Base-by-base conservation (phyloP, 2,888 invertebrate genomes). In the Caenorhabditis sinica region DNA sequence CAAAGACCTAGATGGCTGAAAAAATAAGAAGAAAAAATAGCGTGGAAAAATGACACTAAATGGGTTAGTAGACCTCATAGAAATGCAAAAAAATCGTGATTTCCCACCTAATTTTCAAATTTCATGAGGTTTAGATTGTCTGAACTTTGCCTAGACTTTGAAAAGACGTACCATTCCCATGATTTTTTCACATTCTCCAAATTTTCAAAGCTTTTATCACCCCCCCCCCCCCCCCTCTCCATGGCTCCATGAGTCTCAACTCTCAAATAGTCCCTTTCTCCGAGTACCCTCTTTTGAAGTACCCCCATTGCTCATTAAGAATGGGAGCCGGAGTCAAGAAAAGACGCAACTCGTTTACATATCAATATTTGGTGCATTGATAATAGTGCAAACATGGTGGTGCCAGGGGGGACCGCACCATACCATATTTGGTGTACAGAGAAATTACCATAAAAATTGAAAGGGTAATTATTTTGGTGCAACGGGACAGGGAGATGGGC, bases 281-380 rank as follows among this genome's bases (percentile, higher is more conserved):
- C 17, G 5, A n/a, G n/a, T n/a, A n/a, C n/a, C n/a, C n/a, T n/a
- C n/a, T n/a, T n/a, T n/a, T n/a, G n/a, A n/a, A n/a, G n/a, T n/a
- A n/a, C n/a, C n/a, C n/a, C n/a, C n/a, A n/a, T 4, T 4, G 45
- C 49, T 49, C 49, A 49, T 49, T 49, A 49, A 49, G 49, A n/a
- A 49, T 49, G 49, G 49, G 49, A 20, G 49, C 20, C 49, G 5
- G n/a, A n/a, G n/a, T 36, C 33, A 36, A 36, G 17, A 45, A 20
- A n/a, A 15, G 20, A n/a, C n/a, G 5, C 49, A 13, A n/a, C 49
- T 49, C 49, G 49, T 49, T 49, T 49, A 20, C 49, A 49, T 49
- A 49, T 20, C 49, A 49, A 49, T 49, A 49, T 49, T 49, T 20
- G 49, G 49, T 49, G 49, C n/a, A 49, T 49, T 49, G 49, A 49